A percentile compares a stretch with the other conserved stretches of the same genome.
phyloP scores from a whole-genome alignment of 2,888 invertebrate genomes.

The Volucella bombylans region DNA sequence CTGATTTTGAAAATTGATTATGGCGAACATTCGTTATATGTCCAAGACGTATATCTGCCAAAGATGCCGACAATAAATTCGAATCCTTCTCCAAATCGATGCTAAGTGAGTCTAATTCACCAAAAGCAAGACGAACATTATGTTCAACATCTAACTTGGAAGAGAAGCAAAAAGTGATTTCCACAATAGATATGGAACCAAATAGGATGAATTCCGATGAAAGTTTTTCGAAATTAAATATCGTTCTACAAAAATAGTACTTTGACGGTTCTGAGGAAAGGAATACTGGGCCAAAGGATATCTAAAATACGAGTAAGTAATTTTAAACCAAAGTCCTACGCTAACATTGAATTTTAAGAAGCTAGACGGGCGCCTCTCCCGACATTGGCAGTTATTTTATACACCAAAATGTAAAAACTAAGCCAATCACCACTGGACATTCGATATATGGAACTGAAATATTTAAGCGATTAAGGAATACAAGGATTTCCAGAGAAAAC shows the following conservation, averaged over 20 bases:
- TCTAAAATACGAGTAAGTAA: no score
- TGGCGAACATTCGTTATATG: slow-evolving; percentile 68
- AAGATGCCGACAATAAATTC: slow-evolving; percentile 64
- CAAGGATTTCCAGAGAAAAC: slow-evolving; percentile 14
- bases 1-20: slow-evolving; percentile 60
- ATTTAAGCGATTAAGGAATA: slow-evolving; percentile 52
- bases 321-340: slow-evolving; percentile 42
- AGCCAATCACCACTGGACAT: slow-evolving; percentile 46
- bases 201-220: neutral
- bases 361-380: slow-evolving; percentile 57
- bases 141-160: slow-evolving; percentile 5
- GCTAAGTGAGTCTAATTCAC: slow-evolving; percentile 47
- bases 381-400: slow-evolving; percentile 59
- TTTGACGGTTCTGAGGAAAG: neutral
- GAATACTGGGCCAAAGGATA: neutral
- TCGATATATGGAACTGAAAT: slow-evolving; percentile 67
- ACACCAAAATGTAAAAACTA: slow-evolving; percentile 31
- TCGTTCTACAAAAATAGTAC: slow-evolving; percentile 41
- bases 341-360: slow-evolving; percentile 63
- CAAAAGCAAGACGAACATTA: slow-evolving; percentile 21
- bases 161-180: slow-evolving; percentile 10
- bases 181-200: neutral
- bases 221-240: slow-evolving; percentile 58
- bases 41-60: slow-evolving; percentile 59
- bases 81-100: slow-evolving; percentile 65